These are phyloP conservation scores for Seira sanloemensis DNA, from an alignment of 2,888 invertebrate genomes.

Conservation along the genomic window DNA sequence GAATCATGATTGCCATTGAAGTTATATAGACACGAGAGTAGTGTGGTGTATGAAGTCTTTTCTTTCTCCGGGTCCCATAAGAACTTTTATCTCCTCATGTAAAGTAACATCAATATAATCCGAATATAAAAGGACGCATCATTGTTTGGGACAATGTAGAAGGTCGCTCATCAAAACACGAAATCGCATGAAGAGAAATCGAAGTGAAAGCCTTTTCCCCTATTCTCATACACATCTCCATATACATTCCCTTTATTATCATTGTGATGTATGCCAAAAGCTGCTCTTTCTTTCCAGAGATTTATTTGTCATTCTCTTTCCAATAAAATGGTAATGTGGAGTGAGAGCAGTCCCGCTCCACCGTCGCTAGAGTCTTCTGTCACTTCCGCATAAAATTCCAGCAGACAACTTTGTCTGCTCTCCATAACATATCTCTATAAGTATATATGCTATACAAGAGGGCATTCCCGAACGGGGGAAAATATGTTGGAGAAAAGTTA, in stretches of 20 bases:
- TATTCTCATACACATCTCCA: not conserved
- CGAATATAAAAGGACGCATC: not conserved
- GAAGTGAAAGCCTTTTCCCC: constrained; percentile 18
- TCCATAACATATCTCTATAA: no score
- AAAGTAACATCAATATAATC: constrained; percentile 53
- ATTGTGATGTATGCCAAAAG: constrained; percentile 66
- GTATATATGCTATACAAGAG: no score
- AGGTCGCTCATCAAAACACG: not conserved
- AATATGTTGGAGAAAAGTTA: no score
- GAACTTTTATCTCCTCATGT: constrained; percentile 31
- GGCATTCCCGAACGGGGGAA: no score
- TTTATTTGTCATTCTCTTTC: constrained; percentile 73
- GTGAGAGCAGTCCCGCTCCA: no score
- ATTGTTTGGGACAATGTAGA: not conserved
- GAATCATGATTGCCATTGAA: not conserved
- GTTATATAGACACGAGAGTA: not conserved
- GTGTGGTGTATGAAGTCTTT: constrained; percentile 9
- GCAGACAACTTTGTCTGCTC: constrained; percentile 25
- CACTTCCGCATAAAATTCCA: constrained; percentile 60
- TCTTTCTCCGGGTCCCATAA: constrained; percentile 46
- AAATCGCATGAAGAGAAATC: constrained; percentile 14
- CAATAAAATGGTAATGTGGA: constrained; percentile 73
- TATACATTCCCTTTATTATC: constrained; percentile 62
- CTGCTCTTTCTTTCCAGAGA: constrained; percentile 66
- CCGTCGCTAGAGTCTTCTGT: not conserved